Percentiles rank a stretch among this genome's conserved stretches.
Conservation (phyloP, 30 jellyfish, hydroid and myxozoan genomes). For the Hydractinia symbiolongicarpus region DNA sequence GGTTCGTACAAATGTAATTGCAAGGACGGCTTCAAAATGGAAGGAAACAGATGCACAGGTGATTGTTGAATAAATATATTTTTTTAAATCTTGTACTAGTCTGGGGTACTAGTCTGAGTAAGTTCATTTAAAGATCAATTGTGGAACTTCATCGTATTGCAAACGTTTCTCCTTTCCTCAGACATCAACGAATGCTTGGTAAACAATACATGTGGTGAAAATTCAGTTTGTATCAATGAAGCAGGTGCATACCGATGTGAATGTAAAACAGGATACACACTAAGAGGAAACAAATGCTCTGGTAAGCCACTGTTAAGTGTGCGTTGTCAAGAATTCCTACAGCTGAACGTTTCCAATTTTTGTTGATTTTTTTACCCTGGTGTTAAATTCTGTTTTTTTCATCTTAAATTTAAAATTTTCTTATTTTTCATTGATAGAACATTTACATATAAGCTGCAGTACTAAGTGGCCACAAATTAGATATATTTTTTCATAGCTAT, state of each 20-base stretch:
- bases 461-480: too few relatives aligned
- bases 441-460: too few relatives aligned
- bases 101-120: background rate
- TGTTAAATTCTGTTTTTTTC: background rate
- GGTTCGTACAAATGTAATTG: slow-evolving; percentile 13
- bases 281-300: background rate
- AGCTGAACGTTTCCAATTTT: background rate
- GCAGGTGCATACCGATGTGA: background rate
- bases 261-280: background rate
- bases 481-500: background rate
- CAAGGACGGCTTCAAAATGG: background rate
- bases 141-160: too few relatives aligned
- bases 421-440: background rate
- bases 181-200: background rate
- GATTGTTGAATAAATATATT: background rate
- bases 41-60: background rate
- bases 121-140: background rate
- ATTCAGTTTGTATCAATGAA: background rate
- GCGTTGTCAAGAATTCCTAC: background rate
- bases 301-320: background rate
- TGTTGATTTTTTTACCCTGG: background rate
- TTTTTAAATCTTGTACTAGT: background rate
- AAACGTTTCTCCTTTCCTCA: background rate
- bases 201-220: background rate
- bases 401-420: background rate